Percentiles rank a stretch among this genome's conserved stretches.
Conservation (phyloP, 37 sponge, comb jelly and placozoan species). For the Trichoplax adhaerens region DNA sequence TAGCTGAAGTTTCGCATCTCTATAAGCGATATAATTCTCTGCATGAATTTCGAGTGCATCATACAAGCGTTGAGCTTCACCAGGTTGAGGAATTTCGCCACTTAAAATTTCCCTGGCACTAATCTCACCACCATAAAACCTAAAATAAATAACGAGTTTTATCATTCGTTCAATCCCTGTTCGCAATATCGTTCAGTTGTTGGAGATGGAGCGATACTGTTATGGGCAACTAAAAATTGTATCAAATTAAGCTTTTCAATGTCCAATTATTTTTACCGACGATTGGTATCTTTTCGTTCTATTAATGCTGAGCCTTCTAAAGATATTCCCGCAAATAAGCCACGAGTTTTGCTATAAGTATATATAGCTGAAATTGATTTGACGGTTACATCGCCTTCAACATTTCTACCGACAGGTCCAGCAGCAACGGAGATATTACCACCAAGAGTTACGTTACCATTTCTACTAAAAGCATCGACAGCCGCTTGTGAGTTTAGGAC, state of each 20-base stretch:
- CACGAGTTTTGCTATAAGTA: constrained; percentile 12
- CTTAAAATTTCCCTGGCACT: background rate
- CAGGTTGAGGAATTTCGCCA: constrained; percentile 5
- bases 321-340: constrained; percentile 8
- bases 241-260: background rate
- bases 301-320: constrained; percentile 4
- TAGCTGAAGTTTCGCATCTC: no score
- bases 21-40: background rate
- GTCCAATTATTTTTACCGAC: background rate
- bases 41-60: constrained; percentile 1
- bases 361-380: constrained; percentile 10
- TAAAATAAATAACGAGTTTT: background rate
- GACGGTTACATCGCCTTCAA: constrained; percentile 10
- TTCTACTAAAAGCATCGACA: constrained; percentile 10
- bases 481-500: constrained; percentile 7
- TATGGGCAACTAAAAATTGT: background rate
- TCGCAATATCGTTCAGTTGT: background rate
- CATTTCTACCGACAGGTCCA: constrained; percentile 11
- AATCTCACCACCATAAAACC: background rate
- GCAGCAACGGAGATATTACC: constrained; percentile 12
- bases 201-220: background rate
- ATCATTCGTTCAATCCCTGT: background rate
- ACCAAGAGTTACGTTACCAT: constrained; percentile 5
- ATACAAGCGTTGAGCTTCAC: constrained; percentile 10
- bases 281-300: constrained; percentile 5